Evolutionary conservation across 1,140 invertebrate genomes (phyloP).

Genomic region (Euwallacea similis): DNA sequence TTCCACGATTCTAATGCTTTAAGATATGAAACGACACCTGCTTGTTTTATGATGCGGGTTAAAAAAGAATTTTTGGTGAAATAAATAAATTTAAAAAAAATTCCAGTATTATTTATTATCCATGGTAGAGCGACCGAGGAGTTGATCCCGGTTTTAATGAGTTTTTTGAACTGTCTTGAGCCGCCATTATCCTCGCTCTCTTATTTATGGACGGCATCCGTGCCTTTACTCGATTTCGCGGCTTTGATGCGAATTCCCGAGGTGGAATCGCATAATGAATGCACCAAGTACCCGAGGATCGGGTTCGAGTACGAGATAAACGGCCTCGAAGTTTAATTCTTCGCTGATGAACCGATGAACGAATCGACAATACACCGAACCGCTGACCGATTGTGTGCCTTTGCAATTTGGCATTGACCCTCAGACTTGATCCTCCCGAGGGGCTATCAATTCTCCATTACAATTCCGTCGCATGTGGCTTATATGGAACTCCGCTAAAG

Average conservation of each 20-base stretch:
- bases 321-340: neutral
- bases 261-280: slow-evolving; percentile 7
- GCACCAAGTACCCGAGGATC: slow-evolving; percentile 1
- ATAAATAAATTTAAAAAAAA: too few species aligned
- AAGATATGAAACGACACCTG: too few species aligned
- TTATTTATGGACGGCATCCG: slow-evolving; percentile 7
- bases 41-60: too few species aligned
- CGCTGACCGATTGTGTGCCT: too few species aligned
- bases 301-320: neutral
- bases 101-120: too few species aligned
- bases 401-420: too few species aligned
- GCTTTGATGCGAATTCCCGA: slow-evolving; percentile 9
- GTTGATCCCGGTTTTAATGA: slow-evolving; percentile 4
- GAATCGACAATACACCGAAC: neutral
- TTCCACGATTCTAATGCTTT: too few species aligned
- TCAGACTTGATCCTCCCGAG: too few species aligned
- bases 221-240: slow-evolving; percentile 8
- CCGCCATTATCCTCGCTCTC: neutral
- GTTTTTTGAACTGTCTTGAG: slow-evolving; percentile 13
- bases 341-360: neutral
- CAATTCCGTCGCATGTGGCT: too few species aligned
- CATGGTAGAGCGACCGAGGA: too few species aligned
- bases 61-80: too few species aligned
- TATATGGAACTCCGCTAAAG: too few species aligned
- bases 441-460: neutral